Base-by-base conservation (phyloP, 2,888 invertebrate species). In the Mellilla xanthometata region DNA sequence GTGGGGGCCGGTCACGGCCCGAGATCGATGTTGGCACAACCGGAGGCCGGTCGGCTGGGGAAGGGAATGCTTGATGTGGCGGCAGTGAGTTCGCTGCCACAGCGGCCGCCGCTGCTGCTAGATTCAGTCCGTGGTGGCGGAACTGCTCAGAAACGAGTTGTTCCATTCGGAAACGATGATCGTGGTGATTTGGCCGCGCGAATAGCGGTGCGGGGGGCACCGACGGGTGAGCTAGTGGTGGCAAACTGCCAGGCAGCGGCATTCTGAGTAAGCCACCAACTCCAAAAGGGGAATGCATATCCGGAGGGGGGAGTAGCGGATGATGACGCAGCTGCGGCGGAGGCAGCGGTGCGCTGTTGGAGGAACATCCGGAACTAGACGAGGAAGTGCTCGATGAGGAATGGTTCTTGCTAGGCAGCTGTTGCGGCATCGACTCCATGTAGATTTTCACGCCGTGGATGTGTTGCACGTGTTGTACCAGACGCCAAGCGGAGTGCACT, bases 391-490 rank as follows among this genome's bases (percentile, higher is more conserved):
- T 92, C 23, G 91, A 92, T 2, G 90, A 81, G 26, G 91, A 92
- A 76, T 85, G 92, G 70, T 88, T 87, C 68, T 92, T 80, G 51
- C 66, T 78, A 3, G 73, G 78, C 53, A 68, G 75, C 43, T 73
- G 82, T 49, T 83, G 86, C 1, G 87, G 84, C 58, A 84, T 70
- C 39, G 91, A 90, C 65, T 96, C 96, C 39, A 95, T 92, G 90
- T 97, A 99, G 69, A 99, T 96, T 81, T 97, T 96, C 52, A 98
- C 94, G 11, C 98, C 98, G 72, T 99, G 99, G 48, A 95, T 94
- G 69, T 95, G 95, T 81, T 99, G 98, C 15, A 96, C 98, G 80
- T 99, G 99, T 76, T 98, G 98, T 27, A 99, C 93, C 50, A 99
- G 91, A 45, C 95, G 92, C 99, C 99, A 99, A 4, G 99, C 98